These are phyloP conservation scores for Limnephilus marmoratus DNA, from an alignment of 2,888 invertebrate genomes.

Conservation along the genomic window DNA sequence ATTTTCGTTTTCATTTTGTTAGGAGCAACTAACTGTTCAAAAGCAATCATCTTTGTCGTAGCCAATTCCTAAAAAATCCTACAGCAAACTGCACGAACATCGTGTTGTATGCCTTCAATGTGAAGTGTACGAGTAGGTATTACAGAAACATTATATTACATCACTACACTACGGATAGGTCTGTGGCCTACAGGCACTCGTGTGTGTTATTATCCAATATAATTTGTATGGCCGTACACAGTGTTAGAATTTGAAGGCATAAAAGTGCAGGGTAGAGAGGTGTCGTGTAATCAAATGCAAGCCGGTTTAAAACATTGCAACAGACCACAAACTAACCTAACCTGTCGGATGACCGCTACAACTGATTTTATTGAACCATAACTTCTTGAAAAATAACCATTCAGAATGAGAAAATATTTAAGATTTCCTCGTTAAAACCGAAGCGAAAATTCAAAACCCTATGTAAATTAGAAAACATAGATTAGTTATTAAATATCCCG, in stretches of 20 bases:
- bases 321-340: background rate
- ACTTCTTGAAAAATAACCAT: background rate
- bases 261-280: constrained; percentile 8
- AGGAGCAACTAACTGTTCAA: too few species aligned
- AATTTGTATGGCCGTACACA: background rate
- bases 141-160: too few species aligned
- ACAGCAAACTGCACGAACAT: background rate
- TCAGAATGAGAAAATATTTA: background rate
- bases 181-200: background rate
- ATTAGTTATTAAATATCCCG: too few species aligned
- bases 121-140: background rate
- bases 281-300: constrained; percentile 17
- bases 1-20: background rate
- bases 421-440: too few species aligned
- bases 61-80: background rate
- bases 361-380: background rate
- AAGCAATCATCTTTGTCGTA: background rate
- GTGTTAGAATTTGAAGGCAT: constrained; percentile 18
- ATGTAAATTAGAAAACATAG: too few species aligned
- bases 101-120: background rate
- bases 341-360: background rate
- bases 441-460: too few species aligned
- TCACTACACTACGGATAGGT: background rate
- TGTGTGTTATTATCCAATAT: background rate
- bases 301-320: background rate